Conservation (phyloP, 2,797 vertebrate species). For the Tapera naevia region DNA sequence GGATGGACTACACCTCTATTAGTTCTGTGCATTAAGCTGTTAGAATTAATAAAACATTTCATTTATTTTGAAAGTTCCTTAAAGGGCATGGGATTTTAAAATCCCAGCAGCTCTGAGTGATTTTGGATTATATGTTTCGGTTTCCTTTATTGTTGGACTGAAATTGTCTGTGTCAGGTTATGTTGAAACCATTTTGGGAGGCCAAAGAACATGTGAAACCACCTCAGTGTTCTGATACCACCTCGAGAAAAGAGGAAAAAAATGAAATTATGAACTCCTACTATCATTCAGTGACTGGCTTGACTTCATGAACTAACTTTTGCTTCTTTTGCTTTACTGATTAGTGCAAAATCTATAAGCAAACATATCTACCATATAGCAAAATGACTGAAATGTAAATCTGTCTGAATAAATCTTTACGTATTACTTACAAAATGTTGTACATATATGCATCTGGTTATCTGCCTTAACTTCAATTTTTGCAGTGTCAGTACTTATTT, state of each 20-base stretch:
- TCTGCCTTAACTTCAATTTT: neutral
- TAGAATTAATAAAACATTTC: conserved; percentile 65
- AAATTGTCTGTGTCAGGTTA: conserved; percentile 29
- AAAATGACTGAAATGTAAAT: neutral
- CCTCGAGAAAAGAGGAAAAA: neutral
- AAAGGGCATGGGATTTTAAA: conserved; percentile 43
- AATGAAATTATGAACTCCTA: neutral
- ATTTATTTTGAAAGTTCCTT: conserved; percentile 58
- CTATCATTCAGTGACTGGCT: neutral
- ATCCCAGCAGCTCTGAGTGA: neutral
- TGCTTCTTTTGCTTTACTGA: neutral
- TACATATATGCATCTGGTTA: neutral
- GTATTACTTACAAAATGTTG: neutral
- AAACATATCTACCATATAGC: neutral
- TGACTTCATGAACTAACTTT: conserved; percentile 6
- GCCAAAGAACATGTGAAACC: neutral
- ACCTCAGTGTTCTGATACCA: neutral
- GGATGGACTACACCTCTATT: conserved; percentile 49
- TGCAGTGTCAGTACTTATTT: neutral
- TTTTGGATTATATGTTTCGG: conserved; percentile 27
- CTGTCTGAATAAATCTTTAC: neutral
- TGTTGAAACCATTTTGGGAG: conserved; percentile 5
- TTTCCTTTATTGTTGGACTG: conserved; percentile 40
- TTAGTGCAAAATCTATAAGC: neutral
- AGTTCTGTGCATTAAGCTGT: conserved; percentile 59